Evolutionary conservation across 2,113 vertebrate genomes (phyloP).

Genomic region (Phrynocephalus versicolor): DNA sequence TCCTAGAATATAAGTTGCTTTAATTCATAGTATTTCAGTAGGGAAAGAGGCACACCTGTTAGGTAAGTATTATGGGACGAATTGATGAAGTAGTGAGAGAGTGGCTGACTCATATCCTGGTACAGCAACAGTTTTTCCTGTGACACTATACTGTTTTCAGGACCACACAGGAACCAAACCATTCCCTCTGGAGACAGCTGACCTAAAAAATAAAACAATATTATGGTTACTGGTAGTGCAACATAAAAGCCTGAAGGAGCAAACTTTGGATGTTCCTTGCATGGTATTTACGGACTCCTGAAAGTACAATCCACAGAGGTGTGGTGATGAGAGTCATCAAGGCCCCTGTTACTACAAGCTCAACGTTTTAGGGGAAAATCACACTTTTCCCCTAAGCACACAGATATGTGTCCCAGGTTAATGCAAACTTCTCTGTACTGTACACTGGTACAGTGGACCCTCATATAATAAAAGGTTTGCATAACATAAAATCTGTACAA

Average conservation of each 20-base stretch:
- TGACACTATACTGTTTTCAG: conserved; percentile 86
- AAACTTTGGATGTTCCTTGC: not conserved
- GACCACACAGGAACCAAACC: conserved; percentile 88
- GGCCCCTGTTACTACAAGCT: not conserved
- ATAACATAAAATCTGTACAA: no score
- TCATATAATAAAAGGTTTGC: no score
- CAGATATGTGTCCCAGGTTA: no score
- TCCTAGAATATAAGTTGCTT: not conserved
- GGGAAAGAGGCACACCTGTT: conserved; percentile 77
- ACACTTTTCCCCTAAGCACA: not conserved
- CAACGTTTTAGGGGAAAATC: not conserved
- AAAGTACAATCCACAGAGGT: not conserved
- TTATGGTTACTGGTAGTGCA: not conserved
- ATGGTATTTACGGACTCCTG: not conserved
- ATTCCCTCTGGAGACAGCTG: conserved; percentile 93
- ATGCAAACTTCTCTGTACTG: no score
- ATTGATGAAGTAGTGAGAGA: conserved; percentile 95
- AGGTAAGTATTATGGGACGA: conserved; percentile 98
- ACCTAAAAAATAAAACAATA: conserved; percentile 70
- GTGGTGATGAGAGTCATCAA: not conserved
- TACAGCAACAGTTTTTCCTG: conserved; percentile 84
- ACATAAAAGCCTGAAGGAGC: rapidly evolving
- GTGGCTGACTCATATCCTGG: conserved; percentile 92
- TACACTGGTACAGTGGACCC: no score
- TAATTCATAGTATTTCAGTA: not conserved